Evolutionary conservation across 2,888 invertebrate genomes (phyloP), one percentile per base, ranked within the genome.

Genomic region (Eupeodes luniger): DNA sequence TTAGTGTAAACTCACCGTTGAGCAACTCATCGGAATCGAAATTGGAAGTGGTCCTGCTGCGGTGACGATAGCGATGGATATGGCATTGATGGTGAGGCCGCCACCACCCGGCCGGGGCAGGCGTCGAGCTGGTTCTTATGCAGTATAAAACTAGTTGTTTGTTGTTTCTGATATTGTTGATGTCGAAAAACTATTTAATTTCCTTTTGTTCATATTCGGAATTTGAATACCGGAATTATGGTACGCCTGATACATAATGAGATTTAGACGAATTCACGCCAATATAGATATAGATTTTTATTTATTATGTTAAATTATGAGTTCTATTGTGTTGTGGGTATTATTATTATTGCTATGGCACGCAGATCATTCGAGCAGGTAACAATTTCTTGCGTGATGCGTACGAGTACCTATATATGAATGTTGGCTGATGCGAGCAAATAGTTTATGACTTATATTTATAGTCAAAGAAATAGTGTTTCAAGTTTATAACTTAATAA

Each of bases 221-320:
- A 88, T 88, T 85, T 85, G 85, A 88, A 88, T 85, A 88, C 88
- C 85, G 88, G 88, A 88, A 81, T 85, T 88, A 88, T 88, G 88
- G 85, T 85, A 88, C 75, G 78, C 81, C 81, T 81, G 85, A 74
- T 79, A 85, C 85, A 85, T 85, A 85, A 88, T 88, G 88, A 88
- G 81, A 85, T 85, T 88, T 85, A 75, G 88, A 70, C 61, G 76
- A 70, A 70, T 70, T 70, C 40, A 66, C 66, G 69, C 69, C 53
- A 70, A 70, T 51, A 67, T 49, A n/a, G 34, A 9, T 14, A 51
- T 2, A 55, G 11, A 10, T 40, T 40, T 40, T 40, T 61, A 19
- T 72, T 34, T 74, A 40, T 74, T 61, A 12, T 61, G 74, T 47
- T 66, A 66, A 66, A 44, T 49, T 74, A 59, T 74, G 59, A 74